These are phyloP conservation scores for Aurelia coerulea DNA, from an alignment of 30 jellyfish, hydroid and myxozoan species.

Conservation along the genomic window DNA sequence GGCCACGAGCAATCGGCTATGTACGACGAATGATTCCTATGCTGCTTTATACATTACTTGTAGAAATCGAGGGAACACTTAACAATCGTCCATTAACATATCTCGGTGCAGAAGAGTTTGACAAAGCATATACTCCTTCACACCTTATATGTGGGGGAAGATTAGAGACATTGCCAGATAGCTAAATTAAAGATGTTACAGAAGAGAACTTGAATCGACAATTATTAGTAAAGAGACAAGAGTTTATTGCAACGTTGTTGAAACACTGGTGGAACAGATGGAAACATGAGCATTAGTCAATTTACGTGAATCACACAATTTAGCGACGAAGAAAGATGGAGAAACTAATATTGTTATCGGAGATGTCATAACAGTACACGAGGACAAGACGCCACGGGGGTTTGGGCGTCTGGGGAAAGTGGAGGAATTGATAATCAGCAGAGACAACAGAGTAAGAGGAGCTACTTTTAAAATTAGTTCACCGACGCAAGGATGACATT, in stretches of 20 bases:
- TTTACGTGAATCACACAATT: constrained; percentile 21
- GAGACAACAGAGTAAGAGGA: constrained; percentile 25
- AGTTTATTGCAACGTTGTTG: not conserved
- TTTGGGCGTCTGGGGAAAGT: constrained; percentile 28
- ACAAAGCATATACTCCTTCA: constrained; percentile 29
- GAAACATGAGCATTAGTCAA: constrained; percentile 8
- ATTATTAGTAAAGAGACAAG: constrained; percentile 15
- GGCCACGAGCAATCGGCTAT: too few relatives aligned
- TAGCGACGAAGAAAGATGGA: constrained; percentile 6
- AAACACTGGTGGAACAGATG: constrained; percentile 38
- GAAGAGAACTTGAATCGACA: constrained; percentile 22
- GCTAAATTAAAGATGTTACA: constrained; percentile 31
- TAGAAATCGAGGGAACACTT: constrained; percentile 18
- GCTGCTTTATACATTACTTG: constrained; percentile 16
- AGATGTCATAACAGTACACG: constrained; percentile 29
- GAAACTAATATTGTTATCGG: constrained; percentile 30
- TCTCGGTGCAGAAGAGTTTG: constrained; percentile 31
- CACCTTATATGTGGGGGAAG: constrained; percentile 30
- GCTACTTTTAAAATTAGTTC: constrained; percentile 32
- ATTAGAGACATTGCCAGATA: constrained; percentile 9
- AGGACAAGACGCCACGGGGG: constrained; percentile 23
- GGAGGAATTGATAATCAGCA: constrained; percentile 31
- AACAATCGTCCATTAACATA: constrained; percentile 17
- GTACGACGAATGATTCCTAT: too few relatives aligned
- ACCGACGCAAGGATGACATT: constrained; percentile 20